phyloP scores from a whole-genome alignment of 2,113 vertebrate genomes.

The Fregata magnificens region DNA sequence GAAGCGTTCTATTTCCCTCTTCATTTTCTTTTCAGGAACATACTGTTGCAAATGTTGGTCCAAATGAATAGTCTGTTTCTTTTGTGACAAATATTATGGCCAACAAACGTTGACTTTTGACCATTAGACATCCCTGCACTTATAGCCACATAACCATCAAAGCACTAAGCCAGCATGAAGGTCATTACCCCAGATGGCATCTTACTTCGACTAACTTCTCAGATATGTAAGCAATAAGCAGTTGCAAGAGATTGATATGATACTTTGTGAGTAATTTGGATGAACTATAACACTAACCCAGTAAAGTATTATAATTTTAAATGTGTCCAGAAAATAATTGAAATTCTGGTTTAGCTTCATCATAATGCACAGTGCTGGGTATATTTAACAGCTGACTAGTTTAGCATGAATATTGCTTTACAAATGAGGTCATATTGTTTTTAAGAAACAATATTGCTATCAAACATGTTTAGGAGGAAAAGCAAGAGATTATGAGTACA shows the following conservation, averaged over 20 bases:
- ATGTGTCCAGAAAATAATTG: slow-evolving; percentile 87
- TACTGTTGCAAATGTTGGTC: neutral
- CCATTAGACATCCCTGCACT: neutral
- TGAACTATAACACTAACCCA: slow-evolving; percentile 80
- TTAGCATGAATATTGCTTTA: slow-evolving; percentile 83
- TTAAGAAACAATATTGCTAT: slow-evolving; percentile 82
- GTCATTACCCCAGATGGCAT: slow-evolving; percentile 64
- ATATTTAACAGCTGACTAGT: slow-evolving; percentile 85
- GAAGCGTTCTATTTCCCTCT: neutral
- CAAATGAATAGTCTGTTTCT: neutral
- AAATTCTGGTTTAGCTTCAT: slow-evolving; percentile 83
- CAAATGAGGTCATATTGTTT: slow-evolving; percentile 86
- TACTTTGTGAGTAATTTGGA: slow-evolving; percentile 80
- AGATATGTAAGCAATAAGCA: slow-evolving; percentile 73
- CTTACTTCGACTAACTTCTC: slow-evolving; percentile 68
- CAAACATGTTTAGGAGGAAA: slow-evolving; percentile 73
- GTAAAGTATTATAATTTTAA: slow-evolving; percentile 87
- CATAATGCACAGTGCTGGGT: slow-evolving; percentile 75
- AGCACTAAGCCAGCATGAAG: slow-evolving; percentile 64
- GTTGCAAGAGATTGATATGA: slow-evolving; percentile 79
- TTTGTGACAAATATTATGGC: slow-evolving; percentile 29
- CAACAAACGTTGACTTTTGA: slow-evolving; percentile 18
- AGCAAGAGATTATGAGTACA: slow-evolving; percentile 71
- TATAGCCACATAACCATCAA: slow-evolving; percentile 18
- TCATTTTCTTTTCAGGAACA: neutral